Evolutionary conservation across 2,113 vertebrate genomes (phyloP).

Genomic region (Leuciscus idus): DNA sequence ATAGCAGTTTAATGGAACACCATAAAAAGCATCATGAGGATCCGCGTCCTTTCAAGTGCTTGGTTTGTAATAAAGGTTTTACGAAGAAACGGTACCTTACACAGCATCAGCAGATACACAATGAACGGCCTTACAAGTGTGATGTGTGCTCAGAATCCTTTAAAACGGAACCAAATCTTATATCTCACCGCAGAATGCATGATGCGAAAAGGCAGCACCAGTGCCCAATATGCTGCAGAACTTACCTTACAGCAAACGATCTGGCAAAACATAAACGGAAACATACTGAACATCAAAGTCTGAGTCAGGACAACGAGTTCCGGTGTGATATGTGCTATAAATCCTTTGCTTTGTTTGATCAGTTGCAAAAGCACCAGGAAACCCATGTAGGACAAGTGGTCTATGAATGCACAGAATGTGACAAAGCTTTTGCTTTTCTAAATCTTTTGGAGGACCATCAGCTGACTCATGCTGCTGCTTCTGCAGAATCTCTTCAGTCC

Average conservation of each 20-base stretch:
- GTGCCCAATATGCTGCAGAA: constrained; percentile 64
- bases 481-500: constrained; percentile 42
- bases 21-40: constrained; percentile 64
- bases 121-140: constrained; percentile 46
- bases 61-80: constrained; percentile 72
- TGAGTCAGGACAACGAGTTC: constrained; percentile 49
- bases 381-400: constrained; percentile 78
- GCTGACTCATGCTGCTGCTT: constrained; percentile 62
- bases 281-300: constrained; percentile 58
- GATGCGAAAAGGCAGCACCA: constrained; percentile 38
- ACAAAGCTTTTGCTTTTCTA: constrained; percentile 80
- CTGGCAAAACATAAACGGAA: constrained; percentile 68
- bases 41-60: constrained; percentile 69
- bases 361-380: constrained; percentile 75
- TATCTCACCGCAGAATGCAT: constrained; percentile 39
- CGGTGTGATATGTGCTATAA: constrained; percentile 81
- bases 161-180: constrained; percentile 25
- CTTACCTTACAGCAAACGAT: constrained; percentile 61
- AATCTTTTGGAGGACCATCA: constrained; percentile 78
- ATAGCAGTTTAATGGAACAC: constrained; percentile 72
- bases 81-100: constrained; percentile 66
- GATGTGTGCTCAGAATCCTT: constrained; percentile 53
- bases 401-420: constrained; percentile 82
- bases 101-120: constrained; percentile 68
- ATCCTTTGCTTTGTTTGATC: constrained; percentile 68